Base-by-base conservation (phyloP, 1,140 invertebrate species). In the Drosophila subobscura region DNA sequence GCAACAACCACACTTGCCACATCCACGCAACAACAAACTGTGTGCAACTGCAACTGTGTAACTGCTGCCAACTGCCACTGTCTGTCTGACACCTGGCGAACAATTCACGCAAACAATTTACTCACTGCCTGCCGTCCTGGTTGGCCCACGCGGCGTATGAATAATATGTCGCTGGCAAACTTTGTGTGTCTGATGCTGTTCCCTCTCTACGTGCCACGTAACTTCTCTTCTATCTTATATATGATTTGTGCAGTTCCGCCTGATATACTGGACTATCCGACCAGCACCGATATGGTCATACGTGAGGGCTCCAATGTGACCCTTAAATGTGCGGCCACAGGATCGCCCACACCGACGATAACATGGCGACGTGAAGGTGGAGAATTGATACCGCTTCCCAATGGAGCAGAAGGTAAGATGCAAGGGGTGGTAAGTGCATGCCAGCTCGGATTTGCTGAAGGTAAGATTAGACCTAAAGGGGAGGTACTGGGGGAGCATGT, bases 231-330 rank as follows among this genome's bases (percentile, higher is more conserved):
- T 37, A 4, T 37, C 10, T 37, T 37, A 1, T 37, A 10, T 12
- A 12, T 37, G 46, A 41, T 8, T 6, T 29, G 14, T 22, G 42
- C 92, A 97, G 97, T 98, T 56, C 96, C 97, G 10, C 97, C 97
- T 14, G 95, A 97, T 91, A 97, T 96, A 76, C 92, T 97, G 84
- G 96, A 97, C 93, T 95, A 95, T 83, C 95, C 95, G 25, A 97
- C 96, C 50, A 96, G 96, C 89, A 95, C 96, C 12, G 97, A 98
- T 91, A 95, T 97, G 92, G 95, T 97, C 40, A 96, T 96, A 2
- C 92, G 95, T 37, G 97, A 98, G 91, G 96, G 96, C 3, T 95
- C 94, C 45, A 97, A 98, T 86, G 96, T 97, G 8, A 96, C 95
- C 23, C 92, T 98, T 50, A 93, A 94, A 63, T 98, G 97, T 83